Conservation (phyloP, 2,888 invertebrate species). For the Capitulum mitella region DNA sequence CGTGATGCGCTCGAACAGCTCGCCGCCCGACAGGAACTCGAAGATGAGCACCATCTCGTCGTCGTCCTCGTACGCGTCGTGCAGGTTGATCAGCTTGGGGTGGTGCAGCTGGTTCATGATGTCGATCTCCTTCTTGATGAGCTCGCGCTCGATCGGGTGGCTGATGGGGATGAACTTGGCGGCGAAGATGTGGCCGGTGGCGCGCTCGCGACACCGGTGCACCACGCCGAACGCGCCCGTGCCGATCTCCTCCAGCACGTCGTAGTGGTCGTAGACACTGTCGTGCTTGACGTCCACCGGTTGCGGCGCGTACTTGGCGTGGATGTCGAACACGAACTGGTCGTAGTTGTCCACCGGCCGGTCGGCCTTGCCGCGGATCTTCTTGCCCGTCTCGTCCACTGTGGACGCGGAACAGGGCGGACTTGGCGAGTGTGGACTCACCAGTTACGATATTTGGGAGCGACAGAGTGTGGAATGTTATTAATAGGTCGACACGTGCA, state of each 20-base stretch:
- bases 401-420: slow-evolving; percentile 28
- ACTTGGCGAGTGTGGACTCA: too few species aligned
- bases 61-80: slow-evolving; percentile 98
- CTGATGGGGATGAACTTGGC: slow-evolving; percentile 97
- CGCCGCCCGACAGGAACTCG: slow-evolving; percentile 89
- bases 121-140: slow-evolving; percentile 95
- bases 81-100: slow-evolving; percentile 90
- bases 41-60: slow-evolving; percentile 99
- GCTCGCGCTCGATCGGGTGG: slow-evolving; percentile 88
- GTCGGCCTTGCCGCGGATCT: slow-evolving; percentile 81
- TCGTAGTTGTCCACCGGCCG: slow-evolving; percentile 92
- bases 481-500: too few species aligned
- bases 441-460: too few species aligned
- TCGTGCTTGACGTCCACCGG: slow-evolving; percentile 88
- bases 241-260: slow-evolving; percentile 98
- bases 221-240: slow-evolving; percentile 99
- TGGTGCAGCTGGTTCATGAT: slow-evolving; percentile 98
- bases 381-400: slow-evolving; percentile 77
- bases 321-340: slow-evolving; percentile 92
- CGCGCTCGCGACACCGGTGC: slow-evolving; percentile 91
- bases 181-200: slow-evolving; percentile 94
- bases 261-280: slow-evolving; percentile 95
- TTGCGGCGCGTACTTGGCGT: slow-evolving; percentile 94
- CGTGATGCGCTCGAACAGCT: slow-evolving; percentile 96
- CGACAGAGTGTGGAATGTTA: too few species aligned